phyloP scores from a whole-genome alignment of 2,888 invertebrate species.

The Temnothorax rugatulus region DNA sequence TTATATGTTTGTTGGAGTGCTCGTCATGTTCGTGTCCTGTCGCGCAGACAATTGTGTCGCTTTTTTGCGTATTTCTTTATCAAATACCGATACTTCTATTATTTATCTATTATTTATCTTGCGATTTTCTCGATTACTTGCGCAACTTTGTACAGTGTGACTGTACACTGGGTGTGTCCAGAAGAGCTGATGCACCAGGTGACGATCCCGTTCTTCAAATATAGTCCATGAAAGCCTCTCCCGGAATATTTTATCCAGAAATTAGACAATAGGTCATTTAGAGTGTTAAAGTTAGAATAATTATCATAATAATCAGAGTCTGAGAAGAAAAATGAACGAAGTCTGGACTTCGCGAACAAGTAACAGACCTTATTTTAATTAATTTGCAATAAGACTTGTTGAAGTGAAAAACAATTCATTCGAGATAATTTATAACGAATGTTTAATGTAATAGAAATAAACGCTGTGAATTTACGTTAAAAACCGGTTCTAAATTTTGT shows the following conservation, averaged over 20 bases:
- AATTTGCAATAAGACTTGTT: background rate
- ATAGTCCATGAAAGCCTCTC: background rate
- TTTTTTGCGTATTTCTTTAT: conserved; percentile 2
- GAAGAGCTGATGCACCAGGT: background rate
- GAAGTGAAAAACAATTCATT: background rate
- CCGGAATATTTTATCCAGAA: background rate
- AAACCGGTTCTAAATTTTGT: background rate
- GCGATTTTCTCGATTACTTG: background rate
- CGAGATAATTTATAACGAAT: background rate
- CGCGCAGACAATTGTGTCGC: background rate
- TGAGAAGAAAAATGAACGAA: background rate
- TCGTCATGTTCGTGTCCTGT: background rate
- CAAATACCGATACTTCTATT: background rate
- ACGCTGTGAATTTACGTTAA: background rate
- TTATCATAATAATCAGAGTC: background rate
- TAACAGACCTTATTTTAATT: background rate
- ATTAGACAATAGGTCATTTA: background rate
- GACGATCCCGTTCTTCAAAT: background rate
- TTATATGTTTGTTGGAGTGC: background rate
- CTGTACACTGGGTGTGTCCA: background rate
- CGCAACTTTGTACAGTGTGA: background rate
- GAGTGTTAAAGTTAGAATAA: background rate
- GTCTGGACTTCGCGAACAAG: background rate
- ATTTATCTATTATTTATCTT: conserved; percentile 2
- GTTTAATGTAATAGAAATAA: background rate